Percentiles rank a stretch among this genome's conserved stretches.
Conservation (phyloP, 2,888 invertebrate species). For the Mesorhabditis sp. region DNA sequence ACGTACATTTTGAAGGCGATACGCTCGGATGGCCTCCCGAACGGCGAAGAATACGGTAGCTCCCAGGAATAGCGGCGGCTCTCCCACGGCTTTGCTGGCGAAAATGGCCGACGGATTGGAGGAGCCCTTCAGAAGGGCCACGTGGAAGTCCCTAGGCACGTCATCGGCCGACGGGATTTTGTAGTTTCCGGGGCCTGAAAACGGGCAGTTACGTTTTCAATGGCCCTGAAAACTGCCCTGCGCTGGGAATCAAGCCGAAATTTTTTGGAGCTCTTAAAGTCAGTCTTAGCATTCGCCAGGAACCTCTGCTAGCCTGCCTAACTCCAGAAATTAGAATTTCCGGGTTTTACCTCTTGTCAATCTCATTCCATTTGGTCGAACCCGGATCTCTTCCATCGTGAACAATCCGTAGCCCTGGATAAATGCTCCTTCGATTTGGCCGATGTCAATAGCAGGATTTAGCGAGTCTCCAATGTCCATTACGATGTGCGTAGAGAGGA, state of each 20-base stretch:
- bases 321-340: not conserved
- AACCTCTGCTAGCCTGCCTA: too few relatives aligned
- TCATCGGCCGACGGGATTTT: slow-evolving; percentile 89
- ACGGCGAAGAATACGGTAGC: slow-evolving; percentile 85
- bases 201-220: slow-evolving; percentile 58
- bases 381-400: slow-evolving; percentile 82
- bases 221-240: slow-evolving; percentile 56
- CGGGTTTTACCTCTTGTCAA: not conserved
- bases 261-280: too few relatives aligned
- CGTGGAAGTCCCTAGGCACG: slow-evolving; percentile 86
- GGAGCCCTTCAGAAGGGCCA: slow-evolving; percentile 82
- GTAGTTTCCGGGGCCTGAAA: slow-evolving; percentile 86
- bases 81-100: slow-evolving; percentile 93
- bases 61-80: slow-evolving; percentile 87
- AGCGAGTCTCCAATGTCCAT: slow-evolving; percentile 93
- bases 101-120: slow-evolving; percentile 86
- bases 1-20: slow-evolving; percentile 63
- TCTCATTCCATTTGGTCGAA: slow-evolving; percentile 76
- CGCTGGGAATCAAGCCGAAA: too few relatives aligned
- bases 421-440: slow-evolving; percentile 91
- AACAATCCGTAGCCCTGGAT: slow-evolving; percentile 89
- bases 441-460: slow-evolving; percentile 93
- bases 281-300: too few relatives aligned
- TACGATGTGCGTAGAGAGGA: slow-evolving; percentile 83
- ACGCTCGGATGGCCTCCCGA: slow-evolving; percentile 75